phyloP scores from a whole-genome alignment of 2,797 vertebrate species.

The Bradypus variegatus region DNA sequence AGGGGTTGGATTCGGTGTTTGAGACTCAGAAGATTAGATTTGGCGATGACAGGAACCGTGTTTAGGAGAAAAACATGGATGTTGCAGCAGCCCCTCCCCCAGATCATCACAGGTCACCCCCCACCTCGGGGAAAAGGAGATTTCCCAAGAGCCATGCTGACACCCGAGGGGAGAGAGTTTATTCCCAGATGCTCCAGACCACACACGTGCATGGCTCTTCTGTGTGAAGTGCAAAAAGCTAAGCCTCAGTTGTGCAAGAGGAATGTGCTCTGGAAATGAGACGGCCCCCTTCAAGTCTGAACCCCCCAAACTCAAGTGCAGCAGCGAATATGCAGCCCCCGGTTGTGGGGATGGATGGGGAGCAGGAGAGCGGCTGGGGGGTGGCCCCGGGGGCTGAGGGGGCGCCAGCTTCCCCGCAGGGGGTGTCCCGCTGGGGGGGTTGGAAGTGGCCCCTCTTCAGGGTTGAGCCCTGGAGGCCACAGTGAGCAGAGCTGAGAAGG shows the following conservation, averaged over 20 bases:
- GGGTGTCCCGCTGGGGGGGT: too few species aligned
- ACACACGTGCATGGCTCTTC: accelerated
- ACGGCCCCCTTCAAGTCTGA: background rate
- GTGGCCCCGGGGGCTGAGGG: too few species aligned
- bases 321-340: background rate
- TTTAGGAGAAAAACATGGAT: background rate
- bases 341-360: too few species aligned
- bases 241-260: too few species aligned
- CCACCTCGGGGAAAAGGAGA: too few species aligned
- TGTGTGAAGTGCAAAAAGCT: too few species aligned
- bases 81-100: background rate
- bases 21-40: background rate
- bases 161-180: too few species aligned
- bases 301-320: too few species aligned
- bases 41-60: background rate
- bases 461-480: background rate
- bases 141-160: background rate
- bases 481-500: accelerated
- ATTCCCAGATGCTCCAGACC: background rate
- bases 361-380: background rate
- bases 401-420: background rate
- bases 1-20: background rate
- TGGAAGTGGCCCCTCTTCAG: background rate
- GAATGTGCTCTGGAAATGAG: background rate
- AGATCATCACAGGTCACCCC: background rate